A percentile compares a stretch with the other conserved stretches of the same genome.
These are phyloP conservation scores for Calypte anna DNA, from an alignment of 2,113 vertebrate species.

Conservation along the genomic window DNA sequence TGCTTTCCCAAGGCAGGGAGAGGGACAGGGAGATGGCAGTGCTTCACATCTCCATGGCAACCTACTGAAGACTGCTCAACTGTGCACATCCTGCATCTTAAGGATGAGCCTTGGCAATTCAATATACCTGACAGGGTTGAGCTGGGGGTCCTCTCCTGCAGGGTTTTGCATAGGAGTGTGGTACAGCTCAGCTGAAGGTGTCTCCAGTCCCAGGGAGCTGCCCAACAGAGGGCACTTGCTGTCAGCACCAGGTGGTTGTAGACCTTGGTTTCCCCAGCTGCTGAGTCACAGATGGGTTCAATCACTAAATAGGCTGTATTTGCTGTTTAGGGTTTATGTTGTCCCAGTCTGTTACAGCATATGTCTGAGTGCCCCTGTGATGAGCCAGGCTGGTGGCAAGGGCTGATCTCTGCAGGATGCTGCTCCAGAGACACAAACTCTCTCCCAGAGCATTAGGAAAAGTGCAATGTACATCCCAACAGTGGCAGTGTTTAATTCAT, in stretches of 20 bases:
- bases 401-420: neutral
- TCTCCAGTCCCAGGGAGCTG: neutral
- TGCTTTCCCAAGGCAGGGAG: neutral
- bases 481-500: neutral
- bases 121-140: neutral
- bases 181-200: neutral
- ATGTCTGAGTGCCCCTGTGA: neutral
- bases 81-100: constrained; percentile 14
- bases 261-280: neutral
- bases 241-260: neutral
- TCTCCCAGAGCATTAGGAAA: neutral
- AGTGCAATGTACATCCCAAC: neutral
- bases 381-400: neutral
- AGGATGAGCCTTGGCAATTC: constrained; percentile 44
- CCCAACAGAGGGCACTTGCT: fast-evolving
- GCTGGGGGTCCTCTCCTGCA: neutral
- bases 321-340: neutral
- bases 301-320: neutral
- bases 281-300: constrained; percentile 1
- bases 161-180: fast-evolving
- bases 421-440: neutral
- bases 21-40: constrained; percentile 29
- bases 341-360: neutral
- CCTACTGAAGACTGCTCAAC: constrained; percentile 24
- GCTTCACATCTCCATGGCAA: constrained; percentile 56